Conservation (phyloP, 2,113 vertebrate species). For the Catharus bicknelli region DNA sequence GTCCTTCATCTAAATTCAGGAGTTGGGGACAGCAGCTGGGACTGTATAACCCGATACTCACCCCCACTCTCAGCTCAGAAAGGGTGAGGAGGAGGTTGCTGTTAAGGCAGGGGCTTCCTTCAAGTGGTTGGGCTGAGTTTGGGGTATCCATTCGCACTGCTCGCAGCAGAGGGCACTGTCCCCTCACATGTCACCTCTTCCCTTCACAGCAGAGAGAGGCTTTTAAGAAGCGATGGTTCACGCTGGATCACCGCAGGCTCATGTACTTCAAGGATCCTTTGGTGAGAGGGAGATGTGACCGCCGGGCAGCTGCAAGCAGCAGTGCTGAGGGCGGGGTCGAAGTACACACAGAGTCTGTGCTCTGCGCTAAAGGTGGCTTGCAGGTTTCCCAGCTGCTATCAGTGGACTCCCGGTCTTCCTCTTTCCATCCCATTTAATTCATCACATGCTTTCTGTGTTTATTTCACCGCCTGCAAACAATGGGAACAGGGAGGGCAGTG, state of each 20-base stretch:
- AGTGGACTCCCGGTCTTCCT: neutral
- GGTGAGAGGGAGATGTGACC: conserved; percentile 70
- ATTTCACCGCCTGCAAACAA: neutral
- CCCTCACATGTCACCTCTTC: conserved; percentile 14
- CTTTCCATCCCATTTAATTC: neutral
- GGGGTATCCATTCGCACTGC: neutral
- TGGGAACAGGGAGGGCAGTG: neutral
- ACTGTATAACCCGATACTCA: neutral
- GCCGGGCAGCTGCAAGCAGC: neutral
- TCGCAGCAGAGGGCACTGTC: conserved; percentile 55
- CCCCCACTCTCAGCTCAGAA: neutral
- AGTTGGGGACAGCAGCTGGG: neutral
- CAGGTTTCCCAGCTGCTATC: neutral
- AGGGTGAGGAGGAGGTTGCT: neutral
- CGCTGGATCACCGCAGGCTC: conserved; percentile 86
- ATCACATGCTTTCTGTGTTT: neutral
- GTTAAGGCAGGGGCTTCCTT: neutral
- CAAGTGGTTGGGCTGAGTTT: neutral
- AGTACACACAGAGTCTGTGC: neutral
- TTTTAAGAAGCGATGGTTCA: conserved; percentile 95
- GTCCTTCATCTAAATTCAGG: neutral
- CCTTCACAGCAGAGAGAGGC: conserved; percentile 84
- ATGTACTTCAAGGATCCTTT: conserved; percentile 94
- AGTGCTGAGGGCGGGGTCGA: neutral
- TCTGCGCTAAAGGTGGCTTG: neutral